Evolutionary conservation across 2,797 vertebrate genomes (phyloP).

Genomic region (Arrhamphus sclerolepis): DNA sequence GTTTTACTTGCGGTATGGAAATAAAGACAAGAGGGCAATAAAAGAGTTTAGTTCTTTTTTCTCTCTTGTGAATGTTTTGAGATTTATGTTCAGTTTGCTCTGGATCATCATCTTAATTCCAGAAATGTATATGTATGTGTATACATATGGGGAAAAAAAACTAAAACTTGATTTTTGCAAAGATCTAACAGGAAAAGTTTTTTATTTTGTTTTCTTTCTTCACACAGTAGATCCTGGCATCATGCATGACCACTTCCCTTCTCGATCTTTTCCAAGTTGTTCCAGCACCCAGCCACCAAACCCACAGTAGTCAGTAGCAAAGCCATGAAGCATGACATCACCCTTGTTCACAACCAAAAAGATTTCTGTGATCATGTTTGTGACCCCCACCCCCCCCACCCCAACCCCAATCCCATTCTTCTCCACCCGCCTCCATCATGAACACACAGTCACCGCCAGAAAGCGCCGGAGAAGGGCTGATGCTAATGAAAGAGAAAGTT

Average conservation of each 20-base stretch:
- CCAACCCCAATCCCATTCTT: neutral
- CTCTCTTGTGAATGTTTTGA: no score
- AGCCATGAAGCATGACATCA: slow-evolving; percentile 67
- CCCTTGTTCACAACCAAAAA: slow-evolving; percentile 52
- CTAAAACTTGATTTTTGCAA: no score
- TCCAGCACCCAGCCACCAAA: slow-evolving; percentile 8
- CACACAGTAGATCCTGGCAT: neutral
- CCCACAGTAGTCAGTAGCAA: slow-evolving; percentile 41
- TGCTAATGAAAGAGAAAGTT: slow-evolving; percentile 29
- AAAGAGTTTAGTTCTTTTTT: no score
- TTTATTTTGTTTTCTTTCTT: neutral
- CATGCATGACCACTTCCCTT: neutral
- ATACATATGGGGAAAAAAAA: no score
- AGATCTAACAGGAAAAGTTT: no score
- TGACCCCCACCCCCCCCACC: neutral
- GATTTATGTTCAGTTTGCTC: no score
- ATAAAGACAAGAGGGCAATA: no score
- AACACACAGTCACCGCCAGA: slow-evolving; percentile 40
- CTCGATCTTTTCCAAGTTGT: neutral
- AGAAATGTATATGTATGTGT: no score
- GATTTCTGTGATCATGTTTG: slow-evolving; percentile 28
- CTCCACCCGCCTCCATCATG: slow-evolving; percentile 17
- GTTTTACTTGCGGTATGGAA: slow-evolving; percentile 4
- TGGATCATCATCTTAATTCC: no score
- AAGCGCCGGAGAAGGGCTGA: slow-evolving; percentile 27